phyloP scores from a whole-genome alignment of 2,113 vertebrate species.

The Forbesichthys papilliferus region DNA sequence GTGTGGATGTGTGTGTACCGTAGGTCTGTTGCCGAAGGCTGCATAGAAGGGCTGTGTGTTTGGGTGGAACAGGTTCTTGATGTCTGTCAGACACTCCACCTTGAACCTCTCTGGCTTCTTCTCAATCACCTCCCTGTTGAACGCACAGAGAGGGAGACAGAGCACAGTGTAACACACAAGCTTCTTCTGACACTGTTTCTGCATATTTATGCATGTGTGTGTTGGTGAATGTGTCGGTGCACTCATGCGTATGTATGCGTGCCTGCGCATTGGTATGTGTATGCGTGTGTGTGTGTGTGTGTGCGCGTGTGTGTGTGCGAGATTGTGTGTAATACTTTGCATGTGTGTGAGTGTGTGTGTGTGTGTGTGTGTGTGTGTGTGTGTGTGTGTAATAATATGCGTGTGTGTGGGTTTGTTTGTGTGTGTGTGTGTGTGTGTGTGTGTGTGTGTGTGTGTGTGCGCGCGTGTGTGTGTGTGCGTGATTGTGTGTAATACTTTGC shows the following conservation, averaged over 20 bases:
- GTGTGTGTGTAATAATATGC: not conserved
- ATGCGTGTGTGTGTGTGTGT: too few relatives aligned
- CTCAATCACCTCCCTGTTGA: conserved; percentile 93
- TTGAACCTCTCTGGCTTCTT: conserved; percentile 99
- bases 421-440: not conserved
- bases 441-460: not conserved
- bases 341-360: not conserved
- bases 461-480: not conserved
- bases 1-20: conserved; percentile 70
- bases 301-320: too few relatives aligned
- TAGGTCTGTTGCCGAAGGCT: conserved; percentile 94
- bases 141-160: conserved; percentile 21
- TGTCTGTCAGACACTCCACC: conserved; percentile 95
- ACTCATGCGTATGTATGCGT: not conserved
- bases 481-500: not conserved
- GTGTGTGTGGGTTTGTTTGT: not conserved
- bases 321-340: too few relatives aligned
- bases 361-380: not conserved
- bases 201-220: not conserved
- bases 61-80: conserved; percentile 92
- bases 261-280: not conserved
- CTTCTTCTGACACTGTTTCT: not conserved
- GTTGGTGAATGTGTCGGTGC: not conserved
- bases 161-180: not conserved
- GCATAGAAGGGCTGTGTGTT: conserved; percentile 94